Percentiles rank a stretch among this genome's conserved stretches.
phyloP scores from a whole-genome alignment of 2,113 vertebrate genomes.

The Sinocyclocheilus maitianheensis region DNA sequence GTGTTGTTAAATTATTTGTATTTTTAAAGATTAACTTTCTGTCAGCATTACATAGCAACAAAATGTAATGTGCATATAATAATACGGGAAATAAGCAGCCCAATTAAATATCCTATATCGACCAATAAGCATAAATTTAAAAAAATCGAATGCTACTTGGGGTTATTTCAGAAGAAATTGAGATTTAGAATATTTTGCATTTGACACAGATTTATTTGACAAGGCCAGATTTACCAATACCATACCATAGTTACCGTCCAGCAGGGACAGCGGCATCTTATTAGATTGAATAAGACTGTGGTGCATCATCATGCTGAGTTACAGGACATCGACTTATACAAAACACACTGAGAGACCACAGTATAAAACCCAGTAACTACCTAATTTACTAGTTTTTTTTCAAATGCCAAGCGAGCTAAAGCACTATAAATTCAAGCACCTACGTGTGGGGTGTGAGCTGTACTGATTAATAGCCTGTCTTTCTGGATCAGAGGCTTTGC shows the following conservation, averaged over 20 bases:
- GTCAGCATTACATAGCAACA: not conserved
- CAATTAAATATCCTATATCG: not conserved
- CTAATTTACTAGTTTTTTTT: not conserved
- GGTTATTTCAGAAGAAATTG: not conserved
- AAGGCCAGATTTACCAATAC: not conserved
- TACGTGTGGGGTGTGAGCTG: conserved; percentile 26
- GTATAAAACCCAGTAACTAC: not conserved
- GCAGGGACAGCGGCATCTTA: not conserved
- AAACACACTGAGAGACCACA: not conserved
- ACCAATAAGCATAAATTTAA: no score
- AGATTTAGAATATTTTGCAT: not conserved
- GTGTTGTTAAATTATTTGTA: not conserved
- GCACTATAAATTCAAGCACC: conserved; percentile 36
- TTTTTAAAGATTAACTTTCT: not conserved
- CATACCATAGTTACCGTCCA: not conserved
- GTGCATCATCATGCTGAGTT: not conserved
- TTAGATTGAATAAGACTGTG: not conserved
- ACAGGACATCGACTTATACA: not conserved
- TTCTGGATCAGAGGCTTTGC: conserved; percentile 34
- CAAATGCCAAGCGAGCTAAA: conserved; percentile 6
- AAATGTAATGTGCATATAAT: not conserved
- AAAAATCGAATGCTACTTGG: not conserved
- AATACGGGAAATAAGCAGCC: not conserved
- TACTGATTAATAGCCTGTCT: conserved; percentile 51
- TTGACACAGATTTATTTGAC: not conserved